Conservation (phyloP, 2,888 invertebrate genomes). For the Apotomis betuletana region DNA sequence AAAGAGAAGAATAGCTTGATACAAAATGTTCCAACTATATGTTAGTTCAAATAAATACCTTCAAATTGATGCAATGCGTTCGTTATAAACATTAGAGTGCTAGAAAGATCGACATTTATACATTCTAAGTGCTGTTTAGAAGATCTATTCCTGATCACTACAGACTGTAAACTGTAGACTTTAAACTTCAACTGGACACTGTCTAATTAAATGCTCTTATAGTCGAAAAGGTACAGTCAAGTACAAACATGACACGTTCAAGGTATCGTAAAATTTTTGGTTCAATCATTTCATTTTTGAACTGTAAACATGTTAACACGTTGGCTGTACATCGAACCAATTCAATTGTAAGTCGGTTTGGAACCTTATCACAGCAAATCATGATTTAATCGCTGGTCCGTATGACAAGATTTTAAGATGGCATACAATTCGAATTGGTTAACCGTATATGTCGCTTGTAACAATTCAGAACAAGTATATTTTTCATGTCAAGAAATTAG, state of each 20-base stretch:
- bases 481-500: no score
- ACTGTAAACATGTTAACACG: background rate
- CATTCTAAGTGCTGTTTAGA: constrained; percentile 5
- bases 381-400: background rate
- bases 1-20: no score
- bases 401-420: background rate
- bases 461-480: no score
- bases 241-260: background rate
- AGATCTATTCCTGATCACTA: constrained; percentile 4
- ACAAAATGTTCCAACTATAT: background rate
- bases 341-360: background rate
- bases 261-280: no score
- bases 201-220: constrained; percentile 19
- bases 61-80: background rate
- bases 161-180: background rate
- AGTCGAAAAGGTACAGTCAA: background rate
- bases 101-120: background rate
- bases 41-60: no score
- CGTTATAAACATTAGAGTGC: constrained; percentile 7
- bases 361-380: background rate
- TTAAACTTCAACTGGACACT: background rate
- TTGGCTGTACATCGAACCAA: background rate
- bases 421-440: background rate
- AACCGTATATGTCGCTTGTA: background rate
- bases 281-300: background rate